A percentile compares a stretch with the other conserved stretches of the same genome.
Evolutionary conservation across 2,113 vertebrate species (phyloP).

Genomic region (Mobula birostris): DNA sequence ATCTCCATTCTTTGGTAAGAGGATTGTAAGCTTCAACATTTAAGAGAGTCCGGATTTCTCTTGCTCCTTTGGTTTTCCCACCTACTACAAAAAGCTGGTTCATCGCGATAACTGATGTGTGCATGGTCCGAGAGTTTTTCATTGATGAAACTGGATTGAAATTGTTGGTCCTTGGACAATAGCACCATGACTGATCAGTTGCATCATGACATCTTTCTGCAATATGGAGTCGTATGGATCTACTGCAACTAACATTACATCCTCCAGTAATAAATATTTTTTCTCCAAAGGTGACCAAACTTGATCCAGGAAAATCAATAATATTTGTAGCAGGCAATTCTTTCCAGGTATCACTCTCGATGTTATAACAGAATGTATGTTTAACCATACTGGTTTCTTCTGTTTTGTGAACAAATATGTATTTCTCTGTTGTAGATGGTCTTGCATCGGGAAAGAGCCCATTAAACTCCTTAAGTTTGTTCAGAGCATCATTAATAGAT

Average conservation of each 20-base stretch:
- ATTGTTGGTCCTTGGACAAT: constrained; percentile 74
- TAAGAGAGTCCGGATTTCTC: constrained; percentile 68
- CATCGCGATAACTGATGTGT: constrained; percentile 74
- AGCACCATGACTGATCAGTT: constrained; percentile 87
- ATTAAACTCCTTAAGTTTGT: constrained; percentile 57
- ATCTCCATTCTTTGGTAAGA: constrained; percentile 69
- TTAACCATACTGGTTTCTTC: constrained; percentile 71
- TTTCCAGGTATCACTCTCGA: constrained; percentile 78
- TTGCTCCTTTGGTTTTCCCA: constrained; percentile 75
- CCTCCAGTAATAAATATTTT: constrained; percentile 92
- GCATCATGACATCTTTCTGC: constrained; percentile 78
- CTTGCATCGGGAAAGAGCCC: constrained; percentile 82
- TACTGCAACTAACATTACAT: constrained; percentile 78
- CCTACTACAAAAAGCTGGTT: constrained; percentile 83
- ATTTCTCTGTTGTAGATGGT: constrained; percentile 81
- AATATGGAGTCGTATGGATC: constrained; percentile 80
- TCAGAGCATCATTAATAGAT: constrained; percentile 61
- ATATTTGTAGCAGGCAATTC: constrained; percentile 66
- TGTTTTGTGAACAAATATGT: constrained; percentile 94
- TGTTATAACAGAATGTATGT: constrained; percentile 86
- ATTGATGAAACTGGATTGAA: constrained; percentile 71
- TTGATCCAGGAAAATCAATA: constrained; percentile 80
- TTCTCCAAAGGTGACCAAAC: constrained; percentile 79
- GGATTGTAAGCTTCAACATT: constrained; percentile 88
- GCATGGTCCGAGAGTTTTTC: constrained; percentile 86